Percentiles rank a stretch among this genome's conserved stretches.
These are phyloP conservation scores for Sporophila hypoxantha DNA, from an alignment of 2,113 vertebrate species.

Conservation along the genomic window DNA sequence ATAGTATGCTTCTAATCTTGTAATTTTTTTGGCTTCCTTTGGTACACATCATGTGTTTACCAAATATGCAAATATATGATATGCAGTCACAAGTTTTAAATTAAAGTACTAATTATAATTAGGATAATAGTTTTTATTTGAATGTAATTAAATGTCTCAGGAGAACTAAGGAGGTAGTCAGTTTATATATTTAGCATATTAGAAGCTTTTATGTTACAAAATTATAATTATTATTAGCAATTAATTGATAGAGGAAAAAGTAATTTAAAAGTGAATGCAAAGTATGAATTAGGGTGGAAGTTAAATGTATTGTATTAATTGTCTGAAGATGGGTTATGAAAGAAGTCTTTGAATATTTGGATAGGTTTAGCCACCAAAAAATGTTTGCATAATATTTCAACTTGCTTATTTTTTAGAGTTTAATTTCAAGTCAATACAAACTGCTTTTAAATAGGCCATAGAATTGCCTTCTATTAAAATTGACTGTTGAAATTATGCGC, in stretches of 20 bases:
- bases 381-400: neutral
- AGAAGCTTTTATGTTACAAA: neutral
- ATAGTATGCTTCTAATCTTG: neutral
- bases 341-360: neutral
- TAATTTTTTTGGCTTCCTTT: neutral
- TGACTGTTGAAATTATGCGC: neutral
- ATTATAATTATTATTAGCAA: neutral
- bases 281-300: neutral
- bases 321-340: neutral
- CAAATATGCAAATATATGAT: neutral
- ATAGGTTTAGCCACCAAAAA: neutral
- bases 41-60: neutral
- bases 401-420: neutral
- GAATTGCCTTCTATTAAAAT: neutral
- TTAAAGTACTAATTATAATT: neutral
- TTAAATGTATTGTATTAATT: neutral
- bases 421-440: neutral
- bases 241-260: neutral
- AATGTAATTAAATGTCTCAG: neutral
- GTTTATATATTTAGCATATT: neutral
- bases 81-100: neutral
- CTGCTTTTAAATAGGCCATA: neutral
- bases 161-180: neutral
- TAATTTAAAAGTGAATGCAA: neutral
- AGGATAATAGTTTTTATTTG: constrained; percentile 1